These are phyloP conservation scores for Kryphioiulus occultus DNA, from an alignment of 2,888 invertebrate genomes.

Conservation along the genomic window DNA sequence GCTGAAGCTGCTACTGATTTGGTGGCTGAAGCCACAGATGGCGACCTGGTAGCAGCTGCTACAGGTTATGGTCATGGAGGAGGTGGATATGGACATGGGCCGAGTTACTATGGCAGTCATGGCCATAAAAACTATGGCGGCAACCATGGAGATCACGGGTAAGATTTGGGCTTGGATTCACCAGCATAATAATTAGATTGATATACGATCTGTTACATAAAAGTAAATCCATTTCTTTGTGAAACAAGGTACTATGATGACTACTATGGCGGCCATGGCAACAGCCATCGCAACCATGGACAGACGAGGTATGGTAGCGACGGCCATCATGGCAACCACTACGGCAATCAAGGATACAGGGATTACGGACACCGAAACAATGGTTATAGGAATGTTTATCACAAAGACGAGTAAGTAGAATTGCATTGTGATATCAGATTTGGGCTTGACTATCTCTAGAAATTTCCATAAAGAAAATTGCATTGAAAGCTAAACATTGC, in stretches of 20 bases:
- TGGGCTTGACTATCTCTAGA: too few species aligned
- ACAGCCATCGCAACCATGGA: slow-evolving; percentile 51
- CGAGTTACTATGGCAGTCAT: slow-evolving; percentile 62
- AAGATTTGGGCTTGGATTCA: neutral
- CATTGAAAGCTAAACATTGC: too few species aligned
- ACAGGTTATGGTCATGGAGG: slow-evolving; percentile 48
- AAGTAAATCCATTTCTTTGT: neutral
- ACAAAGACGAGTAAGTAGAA: slow-evolving; percentile 50
- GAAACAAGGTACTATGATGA: slow-evolving; percentile 49
- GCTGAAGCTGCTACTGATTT: slow-evolving; percentile 38
- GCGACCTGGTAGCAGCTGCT: slow-evolving; percentile 48
- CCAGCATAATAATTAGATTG: neutral
- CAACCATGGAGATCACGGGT: slow-evolving; percentile 66
- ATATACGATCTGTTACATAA: neutral
- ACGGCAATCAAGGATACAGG: slow-evolving; percentile 51
- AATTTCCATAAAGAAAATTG: too few species aligned
- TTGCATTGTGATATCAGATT: neutral
- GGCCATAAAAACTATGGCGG: slow-evolving; percentile 68
- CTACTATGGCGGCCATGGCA: slow-evolving; percentile 53
- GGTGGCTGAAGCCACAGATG: slow-evolving; percentile 47
- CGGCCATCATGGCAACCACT: slow-evolving; percentile 53
- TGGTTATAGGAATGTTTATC: slow-evolving; percentile 52
- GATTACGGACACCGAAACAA: slow-evolving; percentile 52
- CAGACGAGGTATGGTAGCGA: slow-evolving; percentile 49
- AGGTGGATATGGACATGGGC: slow-evolving; percentile 53